phyloP scores from a whole-genome alignment of 2,888 invertebrate genomes.

The Cordylochernes scorpioides region DNA sequence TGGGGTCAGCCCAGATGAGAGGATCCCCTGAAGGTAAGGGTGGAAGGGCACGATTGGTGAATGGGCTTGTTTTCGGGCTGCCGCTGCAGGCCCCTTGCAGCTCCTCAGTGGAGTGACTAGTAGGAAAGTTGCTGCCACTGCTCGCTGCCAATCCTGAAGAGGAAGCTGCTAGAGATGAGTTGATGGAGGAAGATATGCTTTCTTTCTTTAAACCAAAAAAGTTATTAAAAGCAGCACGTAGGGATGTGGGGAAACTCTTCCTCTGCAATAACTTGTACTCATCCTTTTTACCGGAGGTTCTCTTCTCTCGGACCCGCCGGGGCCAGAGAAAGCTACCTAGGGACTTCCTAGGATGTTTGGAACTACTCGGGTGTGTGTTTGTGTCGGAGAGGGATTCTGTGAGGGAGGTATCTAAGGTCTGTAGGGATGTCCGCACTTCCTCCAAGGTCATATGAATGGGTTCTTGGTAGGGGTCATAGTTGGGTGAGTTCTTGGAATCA shows the following conservation, averaged over 20 bases:
- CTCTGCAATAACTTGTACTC: constrained; percentile 10
- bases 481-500: constrained; percentile 6
- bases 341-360: no score
- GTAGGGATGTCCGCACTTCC: constrained; percentile 15
- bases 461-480: constrained; percentile 30
- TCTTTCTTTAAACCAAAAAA: constrained; percentile 13
- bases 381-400: constrained; percentile 1
- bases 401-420: constrained; percentile 5
- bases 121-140: constrained; percentile 1
- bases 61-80: constrained; percentile 14
- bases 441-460: constrained; percentile 50
- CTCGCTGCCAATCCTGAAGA: no score
- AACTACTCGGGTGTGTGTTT: no score
- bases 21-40: constrained; percentile 11
- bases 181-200: no score
- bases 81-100: constrained; percentile 3
- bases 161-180: no score
- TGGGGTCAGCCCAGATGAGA: constrained; percentile 1
- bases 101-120: constrained; percentile 9
- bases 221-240: constrained; percentile 13
- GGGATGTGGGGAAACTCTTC: constrained; percentile 13
- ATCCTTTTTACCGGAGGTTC: background rate
- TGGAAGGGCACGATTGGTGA: constrained; percentile 15
- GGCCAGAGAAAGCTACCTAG: constrained; percentile 8
- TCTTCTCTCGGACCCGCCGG: constrained; percentile 5